Evolutionary conservation across 2,888 invertebrate species (phyloP), one percentile per base, ranked within the genome.

Genomic region (Euphydryas editha): DNA sequence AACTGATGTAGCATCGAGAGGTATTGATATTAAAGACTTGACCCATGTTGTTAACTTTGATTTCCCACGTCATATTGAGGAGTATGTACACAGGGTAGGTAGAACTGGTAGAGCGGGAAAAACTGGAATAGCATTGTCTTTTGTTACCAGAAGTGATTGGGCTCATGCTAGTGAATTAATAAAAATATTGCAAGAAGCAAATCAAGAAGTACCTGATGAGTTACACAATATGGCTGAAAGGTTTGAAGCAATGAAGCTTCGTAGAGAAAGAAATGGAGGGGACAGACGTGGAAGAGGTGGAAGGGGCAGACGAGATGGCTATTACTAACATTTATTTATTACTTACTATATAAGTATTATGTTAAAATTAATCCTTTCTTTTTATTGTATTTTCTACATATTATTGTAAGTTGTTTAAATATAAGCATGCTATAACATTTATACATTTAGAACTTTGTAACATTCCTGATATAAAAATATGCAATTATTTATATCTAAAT

Each of bases 11-110:
- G 99, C 98, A 3, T 98, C 98, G 6, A 94, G 99, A 72, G 99
- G 99, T 1, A 94, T 99, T 61, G 99, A 99, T 82, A 98, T 98
- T 61, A 95, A 96, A 78, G 97, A 98, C 80, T 93, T 98, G 11
- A 96, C 97, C 88, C 96, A 98, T 85, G 98, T 99, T 1, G 90
- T 98, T 30, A 99, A 99, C 85, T 97, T 95, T 77, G 99, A 99
- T 86, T 98, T 99, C 79, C 99, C 99, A 0, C 94, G 96, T 17
- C 97, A 98, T 78, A 97, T 99, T 77, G 99, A 99, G 83, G 99
- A 99, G 79, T 99, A 99, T 87, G 98, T 98, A 0, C 99, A 99
- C 82, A 94, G 99, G 69, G 97, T 99, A n/a, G 99, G 99, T 0
- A 94, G 99, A 68, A 99, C 99, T 0, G 99, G 99, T 0, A 94